Evolutionary conservation across 1,140 invertebrate species (phyloP), one percentile per base, ranked within the genome.

Genomic region (Philaenus spumarius): DNA sequence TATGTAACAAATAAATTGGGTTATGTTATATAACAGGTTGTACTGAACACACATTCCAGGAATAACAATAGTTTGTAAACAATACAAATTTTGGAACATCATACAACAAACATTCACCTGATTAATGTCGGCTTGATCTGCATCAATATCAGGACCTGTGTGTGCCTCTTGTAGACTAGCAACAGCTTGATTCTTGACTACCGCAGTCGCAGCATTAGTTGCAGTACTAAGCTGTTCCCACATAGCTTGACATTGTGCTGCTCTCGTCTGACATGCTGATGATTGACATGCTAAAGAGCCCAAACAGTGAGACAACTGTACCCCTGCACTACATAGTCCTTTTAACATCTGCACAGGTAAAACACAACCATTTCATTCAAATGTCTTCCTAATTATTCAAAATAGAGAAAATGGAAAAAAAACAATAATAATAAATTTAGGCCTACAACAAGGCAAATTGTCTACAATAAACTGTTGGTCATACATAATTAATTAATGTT

Each of bases 261-360:
- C 78, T 59, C 76, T 67, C 51, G 65, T 67, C 56, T 76, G 67
- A 47, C 77, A 76, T 42, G 80, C 73, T 50, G 80, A 78, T 54
- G 75, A 77, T 17, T 78, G 76, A 59, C 80, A 72, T 17, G 73
- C 69, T 30, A 82, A 71, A 17, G 73, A 73, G 47, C 75, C 76
- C 56, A 82, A 68, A 11, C 77, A 78, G 61, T 80, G 74, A 23
- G 80, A 75, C 58, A 81, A 68, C 58, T 78, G 76, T 62, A 78
- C 75, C 50, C 80, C 80, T 63, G 80, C 77, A 61, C 75, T 74
- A 69, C 80, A 82, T 61, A 82, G 69, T 55, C 74, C 80, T 64
- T 81, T 81, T 55, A 82, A 71, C 71, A 80, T 80, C 80, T 82
- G 59, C 20, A 62, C n/a, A n/a, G n/a, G n/a, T n/a, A n/a, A n/a